These are phyloP conservation scores for Pimephales promelas DNA, from an alignment of 2,113 vertebrate genomes.

Conservation along the genomic window DNA sequence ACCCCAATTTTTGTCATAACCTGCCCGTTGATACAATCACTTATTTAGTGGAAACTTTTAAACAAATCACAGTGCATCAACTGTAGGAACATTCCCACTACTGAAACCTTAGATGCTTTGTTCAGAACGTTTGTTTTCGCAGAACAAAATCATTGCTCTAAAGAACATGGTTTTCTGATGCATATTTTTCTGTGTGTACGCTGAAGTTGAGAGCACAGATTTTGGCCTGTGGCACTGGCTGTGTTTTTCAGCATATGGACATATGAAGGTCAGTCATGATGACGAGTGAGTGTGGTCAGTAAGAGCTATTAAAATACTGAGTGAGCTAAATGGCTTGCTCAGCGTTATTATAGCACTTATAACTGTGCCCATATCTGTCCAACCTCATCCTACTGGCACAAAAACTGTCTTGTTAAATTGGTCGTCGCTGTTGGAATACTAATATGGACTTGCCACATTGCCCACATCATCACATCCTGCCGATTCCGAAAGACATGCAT, in stretches of 20 bases:
- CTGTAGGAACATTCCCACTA: neutral
- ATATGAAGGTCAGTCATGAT: conserved; percentile 28
- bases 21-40: neutral
- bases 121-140: neutral
- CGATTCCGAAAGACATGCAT: neutral
- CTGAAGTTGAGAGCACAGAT: conserved; percentile 27
- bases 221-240: conserved; percentile 41
- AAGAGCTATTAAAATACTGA: conserved; percentile 36
- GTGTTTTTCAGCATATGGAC: conserved; percentile 36
- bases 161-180: neutral
- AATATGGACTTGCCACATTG: neutral
- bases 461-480: neutral
- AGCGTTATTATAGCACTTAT: conserved; percentile 49
- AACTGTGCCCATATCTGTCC: conserved; percentile 34
- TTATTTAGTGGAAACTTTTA: neutral
- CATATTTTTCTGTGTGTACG: neutral
- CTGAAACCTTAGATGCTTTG: neutral
- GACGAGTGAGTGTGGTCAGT: conserved; percentile 30
- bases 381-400: conserved; percentile 17
- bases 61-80: neutral
- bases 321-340: conserved; percentile 36
- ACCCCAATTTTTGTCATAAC: neutral
- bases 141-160: neutral
- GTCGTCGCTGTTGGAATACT: conserved; percentile 22
- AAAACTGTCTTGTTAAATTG: conserved; percentile 22